A percentile compares a stretch with the other conserved stretches of the same genome.
These are phyloP conservation scores for Pinna nobilis DNA, from an alignment of 1,140 invertebrate species.

Conservation along the genomic window DNA sequence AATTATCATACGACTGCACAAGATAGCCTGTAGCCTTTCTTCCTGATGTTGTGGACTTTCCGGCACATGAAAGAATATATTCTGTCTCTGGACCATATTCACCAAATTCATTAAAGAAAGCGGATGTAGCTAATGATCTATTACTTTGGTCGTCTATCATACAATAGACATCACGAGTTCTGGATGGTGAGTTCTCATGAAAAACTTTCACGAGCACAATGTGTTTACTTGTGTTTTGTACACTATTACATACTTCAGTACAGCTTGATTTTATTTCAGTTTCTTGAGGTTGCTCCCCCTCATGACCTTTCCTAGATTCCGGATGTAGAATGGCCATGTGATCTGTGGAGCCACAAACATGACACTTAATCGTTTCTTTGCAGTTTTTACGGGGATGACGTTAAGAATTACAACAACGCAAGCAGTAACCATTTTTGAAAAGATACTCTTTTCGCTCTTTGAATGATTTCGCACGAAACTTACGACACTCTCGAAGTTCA, in stretches of 20 bases:
- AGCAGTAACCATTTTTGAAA: slow-evolving; percentile 22
- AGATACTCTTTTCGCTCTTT: slow-evolving; percentile 18
- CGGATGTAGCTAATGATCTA: slow-evolving; percentile 19
- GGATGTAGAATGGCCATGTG: slow-evolving; percentile 15
- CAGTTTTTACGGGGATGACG: slow-evolving; percentile 8
- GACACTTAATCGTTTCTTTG: slow-evolving; percentile 16
- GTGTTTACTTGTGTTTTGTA: not conserved
- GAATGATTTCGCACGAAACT: slow-evolving; percentile 18
- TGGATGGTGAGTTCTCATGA: not conserved
- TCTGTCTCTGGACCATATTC: not conserved
- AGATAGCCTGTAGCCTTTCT: not conserved
- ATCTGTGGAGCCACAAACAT: not conserved
- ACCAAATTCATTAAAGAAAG: slow-evolving; percentile 23
- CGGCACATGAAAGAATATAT: slow-evolving; percentile 12
- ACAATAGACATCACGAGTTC: slow-evolving; percentile 5
- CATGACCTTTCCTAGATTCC: not conserved
- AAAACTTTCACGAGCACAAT: slow-evolving; percentile 1
- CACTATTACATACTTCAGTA: slow-evolving; percentile 7
- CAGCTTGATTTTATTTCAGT: not conserved
- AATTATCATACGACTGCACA: not conserved
- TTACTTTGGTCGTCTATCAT: slow-evolving; percentile 39
- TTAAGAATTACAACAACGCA: slow-evolving; percentile 17
- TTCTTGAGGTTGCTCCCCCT: slow-evolving; percentile 5
- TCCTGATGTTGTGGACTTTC: not conserved
- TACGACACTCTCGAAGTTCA: slow-evolving; percentile 15